Evolutionary conservation across 2,888 invertebrate species (phyloP).

Genomic region (Volucella bombylans): DNA sequence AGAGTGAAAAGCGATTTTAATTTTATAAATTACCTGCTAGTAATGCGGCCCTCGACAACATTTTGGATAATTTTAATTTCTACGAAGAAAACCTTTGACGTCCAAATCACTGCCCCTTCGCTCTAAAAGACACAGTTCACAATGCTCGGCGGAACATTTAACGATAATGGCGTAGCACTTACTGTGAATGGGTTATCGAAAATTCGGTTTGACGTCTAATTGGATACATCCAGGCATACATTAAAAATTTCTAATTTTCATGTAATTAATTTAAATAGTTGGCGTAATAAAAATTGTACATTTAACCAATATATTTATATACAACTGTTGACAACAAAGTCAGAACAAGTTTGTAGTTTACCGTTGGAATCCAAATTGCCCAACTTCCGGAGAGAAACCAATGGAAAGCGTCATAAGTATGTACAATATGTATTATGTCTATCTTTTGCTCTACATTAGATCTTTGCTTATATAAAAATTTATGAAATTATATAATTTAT

Average conservation of each 20-base stretch:
- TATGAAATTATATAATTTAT: no score
- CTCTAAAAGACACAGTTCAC: constrained; percentile 64
- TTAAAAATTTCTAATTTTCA: not conserved
- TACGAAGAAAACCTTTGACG: constrained; percentile 65
- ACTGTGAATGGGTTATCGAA: constrained; percentile 34
- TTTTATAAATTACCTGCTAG: constrained; percentile 85
- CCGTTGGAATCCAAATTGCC: no score
- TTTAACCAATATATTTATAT: no score
- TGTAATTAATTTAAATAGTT: not conserved
- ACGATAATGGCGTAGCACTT: constrained; percentile 13
- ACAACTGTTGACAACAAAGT: no score
- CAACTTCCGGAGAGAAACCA: no score
- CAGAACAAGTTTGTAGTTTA: no score
- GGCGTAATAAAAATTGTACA: no score
- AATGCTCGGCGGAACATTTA: constrained; percentile 19
- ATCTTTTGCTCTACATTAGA: no score
- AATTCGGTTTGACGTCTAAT: constrained; percentile 1
- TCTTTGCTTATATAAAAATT: no score
- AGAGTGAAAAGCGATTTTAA: not conserved
- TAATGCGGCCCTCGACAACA: constrained; percentile 88
- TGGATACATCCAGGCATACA: not conserved
- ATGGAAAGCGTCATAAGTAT: no score
- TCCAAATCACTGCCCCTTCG: constrained; percentile 53
- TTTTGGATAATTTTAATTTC: constrained; percentile 82
- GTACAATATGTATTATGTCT: no score